Base-by-base conservation (phyloP, 2,113 vertebrate genomes). In the Sander lucioperca region DNA sequence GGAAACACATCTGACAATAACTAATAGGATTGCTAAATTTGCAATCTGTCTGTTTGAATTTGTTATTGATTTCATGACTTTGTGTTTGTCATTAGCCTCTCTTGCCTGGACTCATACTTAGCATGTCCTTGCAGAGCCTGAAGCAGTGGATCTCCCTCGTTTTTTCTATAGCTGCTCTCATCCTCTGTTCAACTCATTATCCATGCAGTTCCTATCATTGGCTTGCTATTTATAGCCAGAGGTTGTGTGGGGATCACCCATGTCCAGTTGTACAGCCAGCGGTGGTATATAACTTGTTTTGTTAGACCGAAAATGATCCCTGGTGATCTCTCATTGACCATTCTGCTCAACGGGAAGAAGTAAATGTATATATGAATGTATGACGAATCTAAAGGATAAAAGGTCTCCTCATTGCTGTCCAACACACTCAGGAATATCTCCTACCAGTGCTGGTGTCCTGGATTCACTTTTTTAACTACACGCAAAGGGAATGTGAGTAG, bases 221-320 rank as follows among this genome's bases (percentile, higher is more conserved):
- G 64, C 71, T 36, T 61, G 51, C 90, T 95, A 94, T 92, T 92
- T 93, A 93, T 94, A 96, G 80, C 65, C 18, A 33, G 58, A 56
- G 77, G 69, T 71, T 87, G 72, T 86, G 70, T 82, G 75, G 67
- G 80, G 77, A 88, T 71, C 57, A 81, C 83, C 80, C 74, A 19
- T 56, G 75, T 88, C 74, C 77, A 68, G 71, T 71, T 86, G 79
- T 86, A 67, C 67, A 74, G 72, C 7, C 67, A 74, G 70, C 7
- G 8, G 62, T 68, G 64, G 27, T 76, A 72, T 76, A 72, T 51
- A 47, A 65, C 30, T 79, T 62, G 19, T 84, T 74, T 56, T 75
- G 59, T 61, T 21, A 19, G 45, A 51, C 36, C 64, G 59, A 57
- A 65, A 43, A 64, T 47, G 5, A 30, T 66, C 67, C 54, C 54